These are phyloP conservation scores for Fregata magnificens DNA, from an alignment of 2,113 vertebrate genomes.

Conservation along the genomic window DNA sequence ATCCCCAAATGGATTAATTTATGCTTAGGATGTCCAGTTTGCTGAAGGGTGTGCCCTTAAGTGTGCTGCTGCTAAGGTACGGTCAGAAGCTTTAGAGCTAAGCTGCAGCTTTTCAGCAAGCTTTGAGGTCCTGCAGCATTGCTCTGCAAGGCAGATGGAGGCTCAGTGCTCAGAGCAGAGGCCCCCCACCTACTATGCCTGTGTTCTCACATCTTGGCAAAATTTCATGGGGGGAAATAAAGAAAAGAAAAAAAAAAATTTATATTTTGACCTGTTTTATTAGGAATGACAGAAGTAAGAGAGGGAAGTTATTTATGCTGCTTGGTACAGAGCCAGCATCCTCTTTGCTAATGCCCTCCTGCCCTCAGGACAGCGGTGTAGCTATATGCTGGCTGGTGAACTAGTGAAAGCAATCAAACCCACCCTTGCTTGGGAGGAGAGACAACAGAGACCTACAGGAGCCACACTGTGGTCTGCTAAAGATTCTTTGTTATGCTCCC, in stretches of 20 bases:
- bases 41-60: not conserved
- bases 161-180: not conserved
- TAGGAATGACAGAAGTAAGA: not conserved
- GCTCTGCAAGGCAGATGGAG: not conserved
- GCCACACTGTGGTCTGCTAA: rapidly evolving
- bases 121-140: not conserved
- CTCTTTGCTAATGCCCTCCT: not conserved
- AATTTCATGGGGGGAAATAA: not conserved
- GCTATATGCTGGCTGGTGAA: not conserved
- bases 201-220: not conserved
- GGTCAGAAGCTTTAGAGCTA: not conserved
- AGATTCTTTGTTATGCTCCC: not conserved
- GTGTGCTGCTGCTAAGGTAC: not conserved
- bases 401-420: not conserved
- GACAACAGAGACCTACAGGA: not conserved
- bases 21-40: not conserved
- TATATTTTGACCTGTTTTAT: not conserved
- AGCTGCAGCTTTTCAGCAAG: not conserved
- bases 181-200: not conserved
- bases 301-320: not conserved
- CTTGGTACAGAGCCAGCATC: not conserved
- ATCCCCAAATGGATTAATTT: not conserved
- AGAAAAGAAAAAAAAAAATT: not conserved
- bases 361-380: not conserved
- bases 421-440: not conserved